Base-by-base conservation (phyloP, 2,888 invertebrate species). In the Ellobium chinense region DNA sequence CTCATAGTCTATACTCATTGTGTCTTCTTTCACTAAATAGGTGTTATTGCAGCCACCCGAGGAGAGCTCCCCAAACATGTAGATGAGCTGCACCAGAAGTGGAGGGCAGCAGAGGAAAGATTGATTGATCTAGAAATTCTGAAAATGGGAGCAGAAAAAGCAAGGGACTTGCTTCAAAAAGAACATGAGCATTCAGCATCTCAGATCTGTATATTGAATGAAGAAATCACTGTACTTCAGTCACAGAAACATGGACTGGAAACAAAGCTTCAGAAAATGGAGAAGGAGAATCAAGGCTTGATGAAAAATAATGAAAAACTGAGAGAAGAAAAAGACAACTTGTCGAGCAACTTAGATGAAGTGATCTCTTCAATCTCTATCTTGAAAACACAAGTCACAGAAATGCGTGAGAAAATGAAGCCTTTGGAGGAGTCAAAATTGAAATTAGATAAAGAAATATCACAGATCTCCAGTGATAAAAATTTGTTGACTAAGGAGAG, bases 81-180 rank as follows among this genome's bases (percentile, higher is more conserved):
- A 5, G 74, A 80, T 21, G 66, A 73, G 9, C 31, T 80, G 2
- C 74, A 80, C 29, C 46, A 56, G 21, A 24, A 34, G n/a, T 68
- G 73, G 65, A 68, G 54, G n/a, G 31, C 58, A 31, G 63, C 80
- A 7, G 66, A 80, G 34, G 80, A 80, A n/a, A 73, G 46, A 68
- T 24, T 80, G 14, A 73, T 74, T 31, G 74, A 74, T 34, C 39
- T 80, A 1, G 80, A 80, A 36, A 80, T 80, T 66, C 68, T 80
- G 3, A 73, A 74, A 37, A 73, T 74, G 29, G 74, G 80, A 9
- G 73, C 74, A 24, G 74, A 80, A 21, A 80, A 80, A 54, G 34
- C 34, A 27, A 56, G 68, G 39, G 80, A 80, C 2, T 12, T 80
- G n/a, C 36, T 80, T 34, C 39, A 74, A 5, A n/a, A 37, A 37